A percentile compares a stretch with the other conserved stretches of the same genome.
These are phyloP conservation scores for Tadarida brasiliensis DNA, from an alignment of 2,797 vertebrate genomes.

Conservation along the genomic window DNA sequence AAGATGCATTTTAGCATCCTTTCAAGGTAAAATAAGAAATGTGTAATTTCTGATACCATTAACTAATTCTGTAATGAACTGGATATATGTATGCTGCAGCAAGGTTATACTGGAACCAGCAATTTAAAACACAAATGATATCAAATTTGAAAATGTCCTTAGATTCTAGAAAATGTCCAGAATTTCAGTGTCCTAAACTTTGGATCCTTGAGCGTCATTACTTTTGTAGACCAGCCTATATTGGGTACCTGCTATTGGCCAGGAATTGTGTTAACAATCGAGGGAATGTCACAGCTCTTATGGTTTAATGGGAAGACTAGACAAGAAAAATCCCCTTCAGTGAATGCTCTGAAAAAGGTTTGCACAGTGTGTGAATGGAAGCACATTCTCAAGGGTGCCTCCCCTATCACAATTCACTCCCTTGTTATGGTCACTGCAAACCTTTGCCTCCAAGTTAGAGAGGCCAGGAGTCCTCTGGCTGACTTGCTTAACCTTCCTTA, in stretches of 20 bases:
- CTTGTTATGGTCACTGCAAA: neutral
- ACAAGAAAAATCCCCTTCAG: neutral
- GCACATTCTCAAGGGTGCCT: neutral
- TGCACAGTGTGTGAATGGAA: neutral
- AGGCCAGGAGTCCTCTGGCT: neutral
- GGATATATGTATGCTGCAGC: neutral
- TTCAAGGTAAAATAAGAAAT: conserved; percentile 1
- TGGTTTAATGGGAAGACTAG: neutral
- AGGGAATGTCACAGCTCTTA: neutral
- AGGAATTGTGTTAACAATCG: neutral
- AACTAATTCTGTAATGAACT: neutral
- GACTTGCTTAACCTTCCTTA: neutral
- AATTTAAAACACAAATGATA: conserved; percentile 9
- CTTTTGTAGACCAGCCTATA: neutral
- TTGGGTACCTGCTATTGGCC: neutral
- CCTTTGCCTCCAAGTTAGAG: neutral
- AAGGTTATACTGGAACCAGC: neutral
- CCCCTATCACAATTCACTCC: neutral
- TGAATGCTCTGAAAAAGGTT: neutral
- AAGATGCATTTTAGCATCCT: conserved; percentile 26
- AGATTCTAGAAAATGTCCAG: neutral
- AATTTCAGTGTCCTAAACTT: neutral
- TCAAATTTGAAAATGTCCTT: neutral
- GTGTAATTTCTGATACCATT: neutral
- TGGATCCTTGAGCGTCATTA: neutral